Conservation (phyloP, 2,888 invertebrate species). For the Fragum whitleyi region DNA sequence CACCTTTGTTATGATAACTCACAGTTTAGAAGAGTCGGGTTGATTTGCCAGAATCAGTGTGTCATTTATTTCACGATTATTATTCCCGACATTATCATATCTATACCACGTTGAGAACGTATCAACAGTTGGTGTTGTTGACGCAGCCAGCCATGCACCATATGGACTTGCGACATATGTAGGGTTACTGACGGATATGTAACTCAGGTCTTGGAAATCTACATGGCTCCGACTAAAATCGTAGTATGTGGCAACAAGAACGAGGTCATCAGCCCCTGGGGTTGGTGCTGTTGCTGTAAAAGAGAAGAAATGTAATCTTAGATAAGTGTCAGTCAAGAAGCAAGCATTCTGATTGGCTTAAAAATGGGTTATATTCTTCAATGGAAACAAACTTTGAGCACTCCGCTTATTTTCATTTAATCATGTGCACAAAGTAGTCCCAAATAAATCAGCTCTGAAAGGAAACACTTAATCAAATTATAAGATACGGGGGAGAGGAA, state of each 20-base stretch:
- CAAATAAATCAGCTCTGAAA: no score
- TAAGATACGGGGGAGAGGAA: no score
- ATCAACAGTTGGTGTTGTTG: slow-evolving; percentile 68
- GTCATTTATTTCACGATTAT: slow-evolving; percentile 38
- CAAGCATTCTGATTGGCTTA: no score
- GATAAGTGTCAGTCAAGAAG: no score
- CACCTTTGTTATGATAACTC: no score
- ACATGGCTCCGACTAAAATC: slow-evolving; percentile 62
- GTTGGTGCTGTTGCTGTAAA: slow-evolving; percentile 30
- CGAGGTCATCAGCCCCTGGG: slow-evolving; percentile 51
- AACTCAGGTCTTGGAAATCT: slow-evolving; percentile 58
- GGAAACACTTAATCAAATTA: no score
- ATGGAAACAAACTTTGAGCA: no score
- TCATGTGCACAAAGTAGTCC: no score
- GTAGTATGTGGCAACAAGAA: slow-evolving; percentile 60
- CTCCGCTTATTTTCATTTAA: no score
- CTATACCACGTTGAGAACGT: slow-evolving; percentile 77
- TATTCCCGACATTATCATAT: slow-evolving; percentile 18
- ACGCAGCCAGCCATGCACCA: slow-evolving; percentile 70
- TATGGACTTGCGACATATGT: slow-evolving; percentile 71
- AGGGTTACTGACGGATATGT: slow-evolving; percentile 53
- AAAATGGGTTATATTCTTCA: no score
- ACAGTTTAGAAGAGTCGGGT: slow-evolving; percentile 16
- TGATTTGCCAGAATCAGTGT: slow-evolving; percentile 38
- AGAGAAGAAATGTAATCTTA: not conserved